Conservation (phyloP, 2,888 invertebrate genomes). For the Drosophila kanekoi region DNA sequence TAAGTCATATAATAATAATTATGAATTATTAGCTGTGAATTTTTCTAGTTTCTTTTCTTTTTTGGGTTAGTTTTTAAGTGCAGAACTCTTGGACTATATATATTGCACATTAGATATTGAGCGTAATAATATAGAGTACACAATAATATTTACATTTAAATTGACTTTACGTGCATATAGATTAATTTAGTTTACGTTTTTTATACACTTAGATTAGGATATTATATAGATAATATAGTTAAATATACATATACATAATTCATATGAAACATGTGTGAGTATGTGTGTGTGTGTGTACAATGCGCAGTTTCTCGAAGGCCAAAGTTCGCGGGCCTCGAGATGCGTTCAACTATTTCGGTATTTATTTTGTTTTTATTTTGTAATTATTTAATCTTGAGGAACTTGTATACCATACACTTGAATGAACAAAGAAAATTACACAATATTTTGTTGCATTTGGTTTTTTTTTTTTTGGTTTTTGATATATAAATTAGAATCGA, state of each 20-base stretch:
- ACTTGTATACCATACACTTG: slow-evolving; percentile 90
- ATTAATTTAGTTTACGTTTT: slow-evolving; percentile 23
- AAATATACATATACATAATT: slow-evolving; percentile 68
- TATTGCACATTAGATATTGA: slow-evolving; percentile 64
- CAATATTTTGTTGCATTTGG: slow-evolving; percentile 77
- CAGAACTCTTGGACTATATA: slow-evolving; percentile 38
- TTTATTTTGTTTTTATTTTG: slow-evolving; percentile 39
- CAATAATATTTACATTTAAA: slow-evolving; percentile 63
- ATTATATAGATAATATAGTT: slow-evolving; percentile 6
- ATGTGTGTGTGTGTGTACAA: slow-evolving; percentile 66
- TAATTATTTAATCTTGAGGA: slow-evolving; percentile 87
- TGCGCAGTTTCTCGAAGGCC: slow-evolving; percentile 52
- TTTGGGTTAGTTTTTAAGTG: slow-evolving; percentile 27
- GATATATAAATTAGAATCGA: slow-evolving; percentile 42
- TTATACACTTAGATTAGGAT: slow-evolving; percentile 44
- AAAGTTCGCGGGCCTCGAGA: slow-evolving; percentile 44
- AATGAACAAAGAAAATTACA: slow-evolving; percentile 84
- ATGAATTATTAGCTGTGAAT: slow-evolving; percentile 35
- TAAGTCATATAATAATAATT: slow-evolving; percentile 41
- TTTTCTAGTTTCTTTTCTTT: slow-evolving; percentile 38
- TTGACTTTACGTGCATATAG: slow-evolving; percentile 57
- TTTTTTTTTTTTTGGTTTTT: slow-evolving; percentile 50
- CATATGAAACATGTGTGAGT: slow-evolving; percentile 77
- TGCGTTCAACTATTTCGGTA: slow-evolving; percentile 78
- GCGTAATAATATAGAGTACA: slow-evolving; percentile 40